Evolutionary conservation across 2,888 invertebrate genomes (phyloP).

Genomic region (Aleiodes alternator): DNA sequence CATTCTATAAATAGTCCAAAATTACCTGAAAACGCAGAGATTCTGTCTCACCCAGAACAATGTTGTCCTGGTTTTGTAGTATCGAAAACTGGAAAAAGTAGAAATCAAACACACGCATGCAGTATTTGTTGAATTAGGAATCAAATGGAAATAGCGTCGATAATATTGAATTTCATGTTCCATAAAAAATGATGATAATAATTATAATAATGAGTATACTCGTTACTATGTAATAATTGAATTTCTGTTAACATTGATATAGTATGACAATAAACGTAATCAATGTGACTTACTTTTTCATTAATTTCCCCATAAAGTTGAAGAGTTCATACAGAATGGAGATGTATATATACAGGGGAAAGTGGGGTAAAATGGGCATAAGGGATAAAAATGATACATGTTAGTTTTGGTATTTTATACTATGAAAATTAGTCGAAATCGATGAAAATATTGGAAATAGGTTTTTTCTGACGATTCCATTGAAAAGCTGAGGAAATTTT

Average conservation of each 20-base stretch:
- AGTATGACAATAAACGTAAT: conserved; percentile 41
- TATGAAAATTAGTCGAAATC: too few species aligned
- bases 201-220: conserved; percentile 3
- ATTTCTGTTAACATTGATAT: conserved; percentile 13
- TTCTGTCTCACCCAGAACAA: conserved; percentile 72
- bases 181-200: not conserved
- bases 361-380: too few species aligned
- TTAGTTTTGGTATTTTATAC: too few species aligned
- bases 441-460: too few species aligned
- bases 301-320: not conserved
- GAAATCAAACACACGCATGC: conserved; percentile 76
- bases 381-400: too few species aligned
- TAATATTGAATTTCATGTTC: too few species aligned
- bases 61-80: conserved; percentile 77
- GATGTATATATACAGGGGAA: not conserved
- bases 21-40: conserved; percentile 61
- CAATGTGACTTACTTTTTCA: too few species aligned
- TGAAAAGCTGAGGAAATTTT: too few species aligned
- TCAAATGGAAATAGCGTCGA: too few species aligned
- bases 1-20: conserved; percentile 54
- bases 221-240: not conserved
- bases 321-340: not conserved
- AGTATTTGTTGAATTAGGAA: conserved; percentile 67
- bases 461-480: too few species aligned
- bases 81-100: conserved; percentile 70